Conservation (phyloP, 2,888 invertebrate genomes). For the Drosophila kambysellisi region DNA sequence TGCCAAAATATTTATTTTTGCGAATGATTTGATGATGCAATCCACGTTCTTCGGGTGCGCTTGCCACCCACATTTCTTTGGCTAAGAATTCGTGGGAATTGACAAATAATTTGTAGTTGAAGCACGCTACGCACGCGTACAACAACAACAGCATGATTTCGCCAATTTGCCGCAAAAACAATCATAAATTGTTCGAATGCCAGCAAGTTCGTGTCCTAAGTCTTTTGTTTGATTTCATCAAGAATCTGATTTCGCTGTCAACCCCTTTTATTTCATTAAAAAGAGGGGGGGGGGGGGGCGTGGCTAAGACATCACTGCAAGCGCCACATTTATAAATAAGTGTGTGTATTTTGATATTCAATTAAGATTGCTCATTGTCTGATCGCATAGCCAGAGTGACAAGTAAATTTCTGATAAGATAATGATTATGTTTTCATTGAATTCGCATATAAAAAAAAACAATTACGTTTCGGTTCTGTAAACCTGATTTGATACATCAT, state of each 20-base stretch:
- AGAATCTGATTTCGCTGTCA: constrained; percentile 1
- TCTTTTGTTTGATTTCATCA: constrained; percentile 61
- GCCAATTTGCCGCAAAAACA: constrained; percentile 12
- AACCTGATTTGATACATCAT: constrained; percentile 35
- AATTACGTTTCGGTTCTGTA: constrained; percentile 40
- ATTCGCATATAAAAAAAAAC: constrained; percentile 14
- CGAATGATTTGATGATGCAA: constrained; percentile 21
- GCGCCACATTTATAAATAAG: not conserved
- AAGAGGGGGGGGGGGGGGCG: constrained; percentile 20
- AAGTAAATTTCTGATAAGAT: constrained; percentile 26
- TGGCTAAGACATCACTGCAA: not conserved
- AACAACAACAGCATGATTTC: constrained; percentile 15
- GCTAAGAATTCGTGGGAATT: constrained; percentile 57
- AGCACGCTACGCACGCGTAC: constrained; percentile 49
- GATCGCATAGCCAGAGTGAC: constrained; percentile 30
- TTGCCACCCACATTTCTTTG: constrained; percentile 56
- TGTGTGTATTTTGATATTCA: constrained; percentile 16
- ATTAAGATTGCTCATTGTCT: constrained; percentile 38
- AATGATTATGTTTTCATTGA: constrained; percentile 32
- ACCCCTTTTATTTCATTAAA: constrained; percentile 30
- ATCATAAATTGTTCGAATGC: constrained; percentile 15
- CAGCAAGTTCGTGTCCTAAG: constrained; percentile 62
- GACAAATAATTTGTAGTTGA: constrained; percentile 41
- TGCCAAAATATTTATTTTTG: constrained; percentile 25
- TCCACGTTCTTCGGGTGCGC: constrained; percentile 40